Evolutionary conservation across 2,888 invertebrate genomes (phyloP).

Genomic region (Lasioglossum villosulum): DNA sequence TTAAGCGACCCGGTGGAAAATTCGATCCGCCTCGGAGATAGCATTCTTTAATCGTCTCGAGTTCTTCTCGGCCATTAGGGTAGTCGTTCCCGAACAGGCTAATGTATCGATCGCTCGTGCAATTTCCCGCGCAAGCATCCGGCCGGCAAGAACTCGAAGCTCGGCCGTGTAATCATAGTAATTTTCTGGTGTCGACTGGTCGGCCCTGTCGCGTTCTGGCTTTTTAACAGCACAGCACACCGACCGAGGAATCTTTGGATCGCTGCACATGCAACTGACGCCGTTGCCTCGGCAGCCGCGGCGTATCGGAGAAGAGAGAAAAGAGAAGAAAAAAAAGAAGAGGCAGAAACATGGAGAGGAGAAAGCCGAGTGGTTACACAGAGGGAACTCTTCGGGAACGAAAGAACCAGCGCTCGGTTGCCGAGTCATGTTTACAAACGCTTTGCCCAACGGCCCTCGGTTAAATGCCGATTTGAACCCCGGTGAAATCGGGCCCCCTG

Average conservation of each 20-base stretch:
- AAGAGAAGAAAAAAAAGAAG: neutral
- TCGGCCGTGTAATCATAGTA: conserved; percentile 64
- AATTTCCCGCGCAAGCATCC: conserved; percentile 40
- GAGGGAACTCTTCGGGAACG: conserved; percentile 9
- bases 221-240: conserved; percentile 54
- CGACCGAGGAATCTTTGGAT: conserved; percentile 63
- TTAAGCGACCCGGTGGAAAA: neutral
- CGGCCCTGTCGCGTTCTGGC: conserved; percentile 45
- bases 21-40: neutral
- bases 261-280: conserved; percentile 58
- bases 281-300: conserved; percentile 4
- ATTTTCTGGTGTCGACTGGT: conserved; percentile 68
- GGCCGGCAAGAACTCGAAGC: conserved; percentile 46
- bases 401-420: conserved; percentile 49
- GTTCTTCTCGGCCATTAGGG: conserved; percentile 1
- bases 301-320: conserved; percentile 1
- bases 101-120: conserved; percentile 59
- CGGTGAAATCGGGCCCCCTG: conserved; percentile 37
- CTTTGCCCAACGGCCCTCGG: conserved; percentile 33
- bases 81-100: neutral
- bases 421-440: conserved; percentile 63
- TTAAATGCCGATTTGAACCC: conserved; percentile 55
- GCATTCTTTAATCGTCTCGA: conserved; percentile 36
- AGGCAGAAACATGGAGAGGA: conserved; percentile 9
- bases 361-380: conserved; percentile 5